Evolutionary conservation across 2,797 vertebrate genomes (phyloP), one percentile per base, ranked within the genome.

Genomic region (Champsocephalus esox): DNA sequence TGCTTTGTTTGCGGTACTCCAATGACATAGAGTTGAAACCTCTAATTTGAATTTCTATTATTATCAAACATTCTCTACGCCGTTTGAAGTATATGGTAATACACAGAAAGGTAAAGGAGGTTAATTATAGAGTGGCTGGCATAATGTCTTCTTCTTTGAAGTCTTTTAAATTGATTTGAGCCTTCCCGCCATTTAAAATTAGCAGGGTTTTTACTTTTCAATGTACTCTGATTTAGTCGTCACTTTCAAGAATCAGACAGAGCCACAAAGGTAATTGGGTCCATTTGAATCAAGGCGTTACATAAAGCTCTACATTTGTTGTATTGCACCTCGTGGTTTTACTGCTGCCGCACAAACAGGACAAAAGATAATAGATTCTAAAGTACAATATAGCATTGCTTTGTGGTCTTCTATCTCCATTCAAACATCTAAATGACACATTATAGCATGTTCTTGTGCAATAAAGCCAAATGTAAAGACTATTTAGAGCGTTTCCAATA

Each of bases 91-190:
- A 50, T 72, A 49, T 38, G 76, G 61, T 73, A 67, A 76, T 66
- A 74, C 70, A 70, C 64, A 77, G 79, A 73, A 75, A 78, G 75
- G 73, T 80, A 77, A 69, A 80, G 79, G 59, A 77, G 81, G 81
- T 78, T 86, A 82, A 88, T 87, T 81, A 77, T 59, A 61, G 45
- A 59, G 73, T 10, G 61, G 70, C 73, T 34, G 16, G 56, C 13
- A 5, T 21, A 51, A 79, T 65, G 71, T 77, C 75, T 62, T 68
- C 44, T 80, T 82, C 74, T 87, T 84, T 81, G 70, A 86, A 83
- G 79, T 80, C 71, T 71, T 71, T 82, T 63, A 69, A 79, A 83
- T 84, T 76, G 73, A 76, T 73, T 77, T 68, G 48, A 72, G 62
- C 75, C 60, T 67, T 55, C 34, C 8, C 4, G 2, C 12, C 71